Percentiles rank a stretch among this genome's conserved stretches.
These are phyloP conservation scores for Corydoras maculifer DNA, from an alignment of 2,113 vertebrate species.

Conservation along the genomic window DNA sequence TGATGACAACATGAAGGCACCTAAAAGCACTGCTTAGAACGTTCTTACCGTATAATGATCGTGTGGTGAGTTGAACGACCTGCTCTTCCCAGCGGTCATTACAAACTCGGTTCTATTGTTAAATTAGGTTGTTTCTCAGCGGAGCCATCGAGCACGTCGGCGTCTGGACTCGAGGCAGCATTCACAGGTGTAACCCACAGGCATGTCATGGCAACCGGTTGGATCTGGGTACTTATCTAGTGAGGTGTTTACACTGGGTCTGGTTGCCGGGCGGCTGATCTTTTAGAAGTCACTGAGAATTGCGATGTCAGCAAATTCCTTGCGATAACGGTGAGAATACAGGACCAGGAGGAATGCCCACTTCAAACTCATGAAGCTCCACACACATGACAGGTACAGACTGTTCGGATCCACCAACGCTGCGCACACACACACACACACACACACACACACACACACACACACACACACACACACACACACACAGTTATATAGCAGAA, in stretches of 20 bases:
- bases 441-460: not conserved
- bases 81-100: not conserved
- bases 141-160: not conserved
- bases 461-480: no score
- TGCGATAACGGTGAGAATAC: slow-evolving; percentile 75
- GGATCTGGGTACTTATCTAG: slow-evolving; percentile 1
- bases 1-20: not conserved
- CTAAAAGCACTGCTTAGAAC: not conserved
- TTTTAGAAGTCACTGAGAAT: slow-evolving; percentile 83
- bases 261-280: not conserved
- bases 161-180: not conserved
- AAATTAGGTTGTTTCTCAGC: not conserved
- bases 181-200: not conserved
- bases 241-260: not conserved
- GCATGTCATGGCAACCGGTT: not conserved
- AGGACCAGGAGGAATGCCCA: slow-evolving; percentile 79
- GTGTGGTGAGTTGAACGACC: not conserved
- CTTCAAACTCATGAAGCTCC: slow-evolving; percentile 87
- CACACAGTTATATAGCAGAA: no score
- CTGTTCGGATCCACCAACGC: slow-evolving; percentile 77
- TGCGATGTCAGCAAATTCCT: slow-evolving; percentile 86
- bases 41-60: not conserved
- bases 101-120: not conserved
- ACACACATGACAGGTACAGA: slow-evolving; percentile 81
- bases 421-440: slow-evolving; percentile 47